Evolutionary conservation across 37 sponge, comb jelly and placozoan species (phyloP).

Genomic region (Chondrilla cf. caribensis): DNA sequence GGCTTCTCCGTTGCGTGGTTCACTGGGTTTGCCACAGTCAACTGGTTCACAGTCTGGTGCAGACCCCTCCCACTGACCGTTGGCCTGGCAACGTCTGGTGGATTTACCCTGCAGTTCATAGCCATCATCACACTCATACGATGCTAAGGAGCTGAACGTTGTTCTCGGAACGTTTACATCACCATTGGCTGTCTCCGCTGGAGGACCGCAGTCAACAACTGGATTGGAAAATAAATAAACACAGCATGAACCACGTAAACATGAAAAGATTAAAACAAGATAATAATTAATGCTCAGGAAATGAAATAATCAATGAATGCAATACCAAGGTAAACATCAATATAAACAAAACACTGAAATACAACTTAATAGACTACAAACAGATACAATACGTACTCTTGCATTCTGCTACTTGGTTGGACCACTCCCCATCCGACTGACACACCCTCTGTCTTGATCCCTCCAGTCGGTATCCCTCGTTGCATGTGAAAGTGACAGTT

Average conservation of each 20-base stretch:
- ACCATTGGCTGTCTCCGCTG: constrained; percentile 30
- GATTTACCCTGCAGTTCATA: constrained; percentile 45
- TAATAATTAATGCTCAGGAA: background rate
- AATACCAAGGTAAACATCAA: too few species aligned
- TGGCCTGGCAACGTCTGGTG: constrained; percentile 31
- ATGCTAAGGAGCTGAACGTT: constrained; percentile 24
- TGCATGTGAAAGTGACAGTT: constrained; percentile 42
- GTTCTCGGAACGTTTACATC: constrained; percentile 9
- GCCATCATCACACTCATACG: constrained; percentile 50
- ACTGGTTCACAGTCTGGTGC: constrained; percentile 48
- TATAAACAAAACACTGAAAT: too few species aligned
- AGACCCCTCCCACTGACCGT: constrained; percentile 58
- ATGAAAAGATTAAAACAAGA: too few species aligned
- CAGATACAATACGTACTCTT: constrained; percentile 36
- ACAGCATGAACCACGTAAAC: background rate
- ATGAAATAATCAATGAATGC: background rate
- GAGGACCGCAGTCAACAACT: constrained; percentile 49
- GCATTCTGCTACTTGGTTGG: constrained; percentile 43
- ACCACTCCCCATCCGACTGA: constrained; percentile 54
- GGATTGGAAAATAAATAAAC: background rate
- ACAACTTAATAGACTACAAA: too few species aligned
- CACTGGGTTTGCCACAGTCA: constrained; percentile 28
- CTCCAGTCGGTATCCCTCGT: constrained; percentile 36
- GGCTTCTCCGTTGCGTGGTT: constrained; percentile 24
- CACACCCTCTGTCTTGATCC: constrained; percentile 41